A percentile compares a stretch with the other conserved stretches of the same genome.
Conservation (phyloP, 2,113 vertebrate genomes). For the Cheilinus undulatus region DNA sequence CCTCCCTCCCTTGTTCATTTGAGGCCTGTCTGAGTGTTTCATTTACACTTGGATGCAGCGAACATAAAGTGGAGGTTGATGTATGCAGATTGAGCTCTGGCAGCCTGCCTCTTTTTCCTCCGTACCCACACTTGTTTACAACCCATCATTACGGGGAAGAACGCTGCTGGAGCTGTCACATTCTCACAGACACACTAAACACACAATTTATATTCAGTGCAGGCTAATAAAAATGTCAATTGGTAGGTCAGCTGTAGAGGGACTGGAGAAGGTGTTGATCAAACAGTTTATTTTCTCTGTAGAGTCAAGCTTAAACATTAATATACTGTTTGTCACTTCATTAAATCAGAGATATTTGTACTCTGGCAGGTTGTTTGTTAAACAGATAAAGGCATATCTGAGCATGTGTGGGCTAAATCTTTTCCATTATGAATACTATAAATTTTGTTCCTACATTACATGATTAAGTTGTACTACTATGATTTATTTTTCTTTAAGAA, state of each 20-base stretch:
- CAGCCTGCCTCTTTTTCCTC: constrained; percentile 27
- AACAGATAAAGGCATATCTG: too few relatives aligned
- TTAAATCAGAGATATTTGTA: background rate
- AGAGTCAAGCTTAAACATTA: background rate
- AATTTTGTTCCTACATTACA: too few relatives aligned
- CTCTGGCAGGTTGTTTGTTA: background rate
- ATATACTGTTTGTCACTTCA: background rate
- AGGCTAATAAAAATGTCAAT: constrained; percentile 38
- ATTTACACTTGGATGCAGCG: constrained; percentile 33
- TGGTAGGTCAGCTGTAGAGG: constrained; percentile 14
- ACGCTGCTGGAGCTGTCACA: constrained; percentile 14
- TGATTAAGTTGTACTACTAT: too few relatives aligned
- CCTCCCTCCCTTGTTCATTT: background rate
- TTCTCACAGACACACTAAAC: constrained; percentile 38
- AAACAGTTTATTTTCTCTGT: constrained; percentile 15
- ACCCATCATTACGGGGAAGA: constrained; percentile 18
- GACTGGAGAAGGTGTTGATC: constrained; percentile 15
- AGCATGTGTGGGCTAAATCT: too few relatives aligned
- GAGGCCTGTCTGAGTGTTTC: constrained; percentile 27
- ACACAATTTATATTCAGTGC: constrained; percentile 40
- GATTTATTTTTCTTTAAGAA: too few relatives aligned
- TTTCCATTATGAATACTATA: too few relatives aligned
- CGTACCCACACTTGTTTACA: constrained; percentile 52
- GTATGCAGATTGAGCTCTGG: constrained; percentile 41
- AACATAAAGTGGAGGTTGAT: constrained; percentile 53